These are phyloP conservation scores for Orthosia gothica DNA, from an alignment of 2,888 invertebrate species.

Conservation along the genomic window DNA sequence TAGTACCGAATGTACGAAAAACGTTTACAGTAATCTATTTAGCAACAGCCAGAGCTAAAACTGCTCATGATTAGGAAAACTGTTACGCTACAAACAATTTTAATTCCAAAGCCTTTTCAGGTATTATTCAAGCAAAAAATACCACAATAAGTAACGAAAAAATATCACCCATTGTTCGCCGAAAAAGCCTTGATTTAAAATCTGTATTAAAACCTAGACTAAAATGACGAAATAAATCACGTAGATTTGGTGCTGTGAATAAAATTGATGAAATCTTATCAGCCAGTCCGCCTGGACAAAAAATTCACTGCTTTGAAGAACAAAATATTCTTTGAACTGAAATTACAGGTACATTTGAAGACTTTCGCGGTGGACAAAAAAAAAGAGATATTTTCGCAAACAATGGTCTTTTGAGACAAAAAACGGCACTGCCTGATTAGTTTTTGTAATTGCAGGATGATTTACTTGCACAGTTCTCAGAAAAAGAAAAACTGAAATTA, in stretches of 20 bases:
- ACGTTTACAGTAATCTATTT: constrained; percentile 46
- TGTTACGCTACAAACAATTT: constrained; percentile 31
- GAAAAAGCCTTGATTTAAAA: constrained; percentile 35
- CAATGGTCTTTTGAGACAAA: constrained; percentile 52
- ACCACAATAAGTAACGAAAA: constrained; percentile 31
- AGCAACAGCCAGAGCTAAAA: constrained; percentile 40
- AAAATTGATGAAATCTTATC: constrained; percentile 22
- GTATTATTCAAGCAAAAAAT: constrained; percentile 31
- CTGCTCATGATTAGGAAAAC: constrained; percentile 47
- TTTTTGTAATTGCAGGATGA: constrained; percentile 36
- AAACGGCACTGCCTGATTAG: constrained; percentile 27
- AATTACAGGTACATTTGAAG: constrained; percentile 14
- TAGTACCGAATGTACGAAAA: constrained; percentile 50
- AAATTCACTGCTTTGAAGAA: neutral
- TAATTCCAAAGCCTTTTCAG: constrained; percentile 27
- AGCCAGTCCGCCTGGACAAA: neutral
- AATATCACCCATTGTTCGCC: constrained; percentile 33
- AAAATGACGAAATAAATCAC: constrained; percentile 27
- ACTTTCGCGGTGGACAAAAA: no score
- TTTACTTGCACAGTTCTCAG: constrained; percentile 42
- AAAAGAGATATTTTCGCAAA: constrained; percentile 29
- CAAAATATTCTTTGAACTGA: neutral
- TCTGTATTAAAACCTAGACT: constrained; percentile 13
- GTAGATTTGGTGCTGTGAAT: constrained; percentile 9
- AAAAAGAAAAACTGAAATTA: constrained; percentile 27